Percentiles rank a stretch among this genome's conserved stretches.
Evolutionary conservation across 1,140 invertebrate species (phyloP).

Genomic region (Goniozus legneri): DNA sequence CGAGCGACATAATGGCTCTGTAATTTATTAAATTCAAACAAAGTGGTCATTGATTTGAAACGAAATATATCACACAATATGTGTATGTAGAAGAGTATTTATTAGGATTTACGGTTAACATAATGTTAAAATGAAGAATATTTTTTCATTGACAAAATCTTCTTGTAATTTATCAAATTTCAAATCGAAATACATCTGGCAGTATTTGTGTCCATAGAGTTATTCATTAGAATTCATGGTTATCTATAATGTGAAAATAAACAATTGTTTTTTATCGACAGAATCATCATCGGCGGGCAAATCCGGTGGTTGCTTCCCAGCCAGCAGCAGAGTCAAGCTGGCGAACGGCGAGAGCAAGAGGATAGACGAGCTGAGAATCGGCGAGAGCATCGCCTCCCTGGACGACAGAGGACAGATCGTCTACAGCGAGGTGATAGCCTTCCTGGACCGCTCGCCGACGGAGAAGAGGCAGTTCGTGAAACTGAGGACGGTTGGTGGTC

Average conservation of each 20-base stretch:
- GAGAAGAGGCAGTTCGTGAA: conserved; percentile 68
- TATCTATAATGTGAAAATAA: not conserved
- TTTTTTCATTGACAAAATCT: conserved; percentile 1
- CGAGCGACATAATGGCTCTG: no score
- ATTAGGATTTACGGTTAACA: no score
- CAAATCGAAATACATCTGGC: no score
- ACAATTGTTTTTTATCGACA: conserved; percentile 57
- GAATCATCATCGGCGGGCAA: conserved; percentile 86
- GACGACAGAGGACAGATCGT: conserved; percentile 63
- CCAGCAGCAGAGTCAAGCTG: conserved; percentile 60
- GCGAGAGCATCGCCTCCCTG: conserved; percentile 79
- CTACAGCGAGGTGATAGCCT: conserved; percentile 85
- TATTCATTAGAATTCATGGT: not conserved
- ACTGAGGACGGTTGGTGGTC: conserved; percentile 68
- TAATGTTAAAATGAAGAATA: conserved; percentile 11
- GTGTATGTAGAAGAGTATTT: no score
- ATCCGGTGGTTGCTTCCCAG: conserved; percentile 77
- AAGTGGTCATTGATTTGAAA: no score
- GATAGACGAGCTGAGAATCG: conserved; percentile 67
- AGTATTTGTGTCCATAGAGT: no score
- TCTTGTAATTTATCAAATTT: not conserved
- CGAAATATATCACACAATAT: no score
- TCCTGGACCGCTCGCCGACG: conserved; percentile 76
- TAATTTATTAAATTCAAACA: no score
- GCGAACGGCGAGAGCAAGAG: conserved; percentile 50